Conservation (phyloP, 1,140 invertebrate species). For the Drosophila navojoa region DNA sequence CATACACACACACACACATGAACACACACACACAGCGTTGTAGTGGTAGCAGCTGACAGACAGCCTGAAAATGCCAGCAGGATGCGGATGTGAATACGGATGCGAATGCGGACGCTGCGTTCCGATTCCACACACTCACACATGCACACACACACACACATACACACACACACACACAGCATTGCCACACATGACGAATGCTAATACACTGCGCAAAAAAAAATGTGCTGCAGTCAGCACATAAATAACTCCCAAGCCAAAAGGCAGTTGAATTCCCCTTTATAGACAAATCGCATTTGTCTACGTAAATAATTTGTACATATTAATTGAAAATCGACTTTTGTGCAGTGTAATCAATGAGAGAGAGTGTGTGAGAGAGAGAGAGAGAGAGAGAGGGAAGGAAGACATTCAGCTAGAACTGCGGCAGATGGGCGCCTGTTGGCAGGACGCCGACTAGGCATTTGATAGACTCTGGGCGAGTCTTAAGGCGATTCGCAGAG, state of each 20-base stretch:
- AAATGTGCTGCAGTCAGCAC: no score
- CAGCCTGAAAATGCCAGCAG: slow-evolving; percentile 21
- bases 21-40: neutral
- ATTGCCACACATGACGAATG: slow-evolving; percentile 20
- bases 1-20: neutral
- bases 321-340: neutral
- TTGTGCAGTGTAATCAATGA: neutral
- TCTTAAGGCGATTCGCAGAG: slow-evolving; percentile 1
- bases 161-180: neutral
- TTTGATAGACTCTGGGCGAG: slow-evolving; percentile 11
- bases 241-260: no score
- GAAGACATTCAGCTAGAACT: neutral
- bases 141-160: neutral
- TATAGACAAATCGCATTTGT: no score
- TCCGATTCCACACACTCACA: neutral
- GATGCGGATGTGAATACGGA: slow-evolving; percentile 17
- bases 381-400: neutral
- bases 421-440: neutral
- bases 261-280: no score
- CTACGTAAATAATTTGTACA: no score
- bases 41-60: neutral
- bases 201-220: slow-evolving; percentile 12
- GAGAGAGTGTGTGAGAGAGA: neutral
- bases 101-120: slow-evolving; percentile 11
- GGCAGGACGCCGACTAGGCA: slow-evolving; percentile 4